Conservation (phyloP, 2,797 vertebrate genomes). For the Sebastolobus altivelis region DNA sequence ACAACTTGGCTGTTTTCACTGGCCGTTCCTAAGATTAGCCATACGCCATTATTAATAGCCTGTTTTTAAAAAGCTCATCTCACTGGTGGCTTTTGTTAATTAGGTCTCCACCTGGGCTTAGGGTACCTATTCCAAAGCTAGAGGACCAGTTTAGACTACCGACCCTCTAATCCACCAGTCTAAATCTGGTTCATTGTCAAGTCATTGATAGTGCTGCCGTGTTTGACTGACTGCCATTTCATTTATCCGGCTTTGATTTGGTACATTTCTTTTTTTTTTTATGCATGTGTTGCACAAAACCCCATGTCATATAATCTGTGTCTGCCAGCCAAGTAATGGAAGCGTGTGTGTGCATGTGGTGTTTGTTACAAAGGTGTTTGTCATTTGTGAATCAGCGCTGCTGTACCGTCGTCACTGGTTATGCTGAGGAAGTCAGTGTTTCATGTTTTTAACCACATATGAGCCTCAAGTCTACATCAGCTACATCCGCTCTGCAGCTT, state of each 20-base stretch:
- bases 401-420: constrained; percentile 73
- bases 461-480: constrained; percentile 68
- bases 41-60: constrained; percentile 66
- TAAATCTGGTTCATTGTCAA: constrained; percentile 46
- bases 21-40: constrained; percentile 66
- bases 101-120: constrained; percentile 46
- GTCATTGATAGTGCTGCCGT: constrained; percentile 23
- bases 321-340: constrained; percentile 30
- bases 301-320: constrained; percentile 33
- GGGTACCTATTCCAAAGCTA: constrained; percentile 34
- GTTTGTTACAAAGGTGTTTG: constrained; percentile 69
- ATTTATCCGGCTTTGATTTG: constrained; percentile 34
- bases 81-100: constrained; percentile 60
- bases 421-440: constrained; percentile 84
- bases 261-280: constrained; percentile 15
- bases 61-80: constrained; percentile 71
- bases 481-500: constrained; percentile 79
- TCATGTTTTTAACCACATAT: constrained; percentile 85
- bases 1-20: constrained; percentile 51
- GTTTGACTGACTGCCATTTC: constrained; percentile 11
- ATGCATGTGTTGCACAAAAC: constrained; percentile 29
- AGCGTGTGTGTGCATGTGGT: constrained; percentile 32
- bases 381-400: constrained; percentile 86
- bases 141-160: constrained; percentile 54
- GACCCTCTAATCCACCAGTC: constrained; percentile 50